Evolutionary conservation across 1,140 invertebrate genomes (phyloP), one percentile per base, ranked within the genome.

Genomic region (Cydia splendana): DNA sequence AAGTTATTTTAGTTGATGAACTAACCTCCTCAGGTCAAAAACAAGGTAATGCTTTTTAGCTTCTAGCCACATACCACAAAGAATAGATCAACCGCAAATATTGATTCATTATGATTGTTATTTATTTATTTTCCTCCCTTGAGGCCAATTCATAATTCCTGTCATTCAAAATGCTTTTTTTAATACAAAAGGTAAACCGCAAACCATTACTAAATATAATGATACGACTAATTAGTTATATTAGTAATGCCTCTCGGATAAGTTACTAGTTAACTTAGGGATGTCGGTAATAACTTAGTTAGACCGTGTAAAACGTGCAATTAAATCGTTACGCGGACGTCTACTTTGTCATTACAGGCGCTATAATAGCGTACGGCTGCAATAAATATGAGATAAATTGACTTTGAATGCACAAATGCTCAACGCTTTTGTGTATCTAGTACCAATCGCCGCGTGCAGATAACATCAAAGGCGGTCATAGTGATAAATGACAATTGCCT

Each of bases 401-500:
- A 51, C 73, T 74, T 24, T 24, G 20, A 51, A 74, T 74, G 48
- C 48, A 51, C 42, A 51, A 53, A 74, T 20, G 48, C 73, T 48
- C 71, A 51, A 74, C 12, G 38, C 18, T 18, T 73, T 42, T 69
- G 65, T 38, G 67, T 71, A 71, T 38, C 67, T 38, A 71, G 67
- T 74, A 74, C 48, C 73, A 74, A 53, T 51, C 13, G 34, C 51
- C 81, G 84, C 85, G 87, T 84, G 80, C 81, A 89, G 89, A 92
- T 92, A 92, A 89, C 84, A 90, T 92, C 84, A 92, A 91, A 91
- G 89, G 88, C 89, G 89, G 88, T 86, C 84, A 87, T 83, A 81
- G 83, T 91, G 89, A 92, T 91, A 91, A 91, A 92, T 88, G 88
- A 90, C 89, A 87, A 92, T 92, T 91, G 89, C 89, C 88, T 88